Conservation (phyloP, 2,888 invertebrate species). For the Bibio marci region DNA sequence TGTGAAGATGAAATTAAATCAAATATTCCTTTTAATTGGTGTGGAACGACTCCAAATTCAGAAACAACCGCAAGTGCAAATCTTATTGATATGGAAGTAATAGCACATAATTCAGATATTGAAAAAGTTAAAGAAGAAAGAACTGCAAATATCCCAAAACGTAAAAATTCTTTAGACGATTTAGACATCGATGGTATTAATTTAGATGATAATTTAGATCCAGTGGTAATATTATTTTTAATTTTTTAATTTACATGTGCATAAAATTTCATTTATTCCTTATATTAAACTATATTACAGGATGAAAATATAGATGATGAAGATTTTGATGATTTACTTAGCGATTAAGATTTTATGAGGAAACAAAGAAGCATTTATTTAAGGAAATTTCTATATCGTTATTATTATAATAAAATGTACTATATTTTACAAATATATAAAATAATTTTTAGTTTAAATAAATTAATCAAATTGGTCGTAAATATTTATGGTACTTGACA, state of each 20-base stretch:
- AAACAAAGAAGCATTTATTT: not conserved
- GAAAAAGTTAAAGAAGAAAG: conserved; percentile 8
- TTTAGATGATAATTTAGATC: conserved; percentile 63
- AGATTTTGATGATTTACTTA: conserved; percentile 35
- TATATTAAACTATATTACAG: conserved; percentile 30
- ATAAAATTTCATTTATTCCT: not conserved
- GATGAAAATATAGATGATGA: conserved; percentile 53
- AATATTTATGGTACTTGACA: too few species aligned
- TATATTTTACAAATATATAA: too few species aligned
- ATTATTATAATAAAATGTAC: too few species aligned
- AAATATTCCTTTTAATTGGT: too few species aligned
- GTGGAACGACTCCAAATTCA: too few species aligned
- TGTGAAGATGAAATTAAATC: too few species aligned
- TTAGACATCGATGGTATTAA: conserved; percentile 67
- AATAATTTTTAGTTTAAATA: too few species aligned
- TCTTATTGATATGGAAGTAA: too few species aligned
- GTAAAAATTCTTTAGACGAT: conserved; percentile 37
- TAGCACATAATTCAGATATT: too few species aligned
- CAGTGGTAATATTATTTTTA: conserved; percentile 36
- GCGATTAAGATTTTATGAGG: conserved; percentile 28
- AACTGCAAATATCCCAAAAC: conserved; percentile 13
- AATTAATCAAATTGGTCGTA: too few species aligned
- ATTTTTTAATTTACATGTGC: too few species aligned
- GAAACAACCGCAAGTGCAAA: too few species aligned
- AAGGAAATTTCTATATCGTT: not conserved